phyloP scores from a whole-genome alignment of 2,888 invertebrate genomes.

The Chironomus tentans region DNA sequence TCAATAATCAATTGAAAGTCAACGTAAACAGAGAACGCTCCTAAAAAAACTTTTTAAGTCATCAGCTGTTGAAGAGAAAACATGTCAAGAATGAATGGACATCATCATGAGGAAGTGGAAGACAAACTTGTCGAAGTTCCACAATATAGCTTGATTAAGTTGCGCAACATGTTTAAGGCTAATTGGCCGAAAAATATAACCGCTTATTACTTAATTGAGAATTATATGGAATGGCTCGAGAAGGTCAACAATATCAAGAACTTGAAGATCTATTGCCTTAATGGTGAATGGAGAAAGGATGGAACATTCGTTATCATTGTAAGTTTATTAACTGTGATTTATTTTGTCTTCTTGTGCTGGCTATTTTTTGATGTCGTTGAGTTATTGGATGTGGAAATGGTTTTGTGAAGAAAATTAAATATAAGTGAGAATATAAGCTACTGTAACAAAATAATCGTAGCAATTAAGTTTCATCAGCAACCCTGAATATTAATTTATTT shows the following conservation, averaged over 20 bases:
- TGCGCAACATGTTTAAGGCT: slow-evolving; percentile 31
- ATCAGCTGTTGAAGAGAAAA: neutral
- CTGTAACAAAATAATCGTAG: too few species aligned
- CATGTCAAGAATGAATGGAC: slow-evolving; percentile 21
- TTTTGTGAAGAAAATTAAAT: too few species aligned
- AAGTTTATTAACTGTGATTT: neutral
- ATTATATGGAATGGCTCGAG: slow-evolving; percentile 28
- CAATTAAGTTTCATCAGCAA: too few species aligned
- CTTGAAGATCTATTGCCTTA: slow-evolving; percentile 29
- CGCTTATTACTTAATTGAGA: slow-evolving; percentile 32
- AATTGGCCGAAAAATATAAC: slow-evolving; percentile 29
- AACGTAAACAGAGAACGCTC: neutral
- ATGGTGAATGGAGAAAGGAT: slow-evolving; percentile 26
- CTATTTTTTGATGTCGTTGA: too few species aligned
- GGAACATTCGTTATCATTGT: slow-evolving; percentile 27
- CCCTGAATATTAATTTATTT: too few species aligned
- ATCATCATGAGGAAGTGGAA: neutral
- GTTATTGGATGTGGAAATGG: too few species aligned
- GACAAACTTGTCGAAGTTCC: slow-evolving; percentile 24
- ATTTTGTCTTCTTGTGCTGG: too few species aligned
- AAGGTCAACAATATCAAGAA: slow-evolving; percentile 24
- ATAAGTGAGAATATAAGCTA: too few species aligned
- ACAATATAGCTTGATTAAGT: slow-evolving; percentile 25
- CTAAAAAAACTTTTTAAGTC: neutral
- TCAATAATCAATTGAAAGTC: neutral